Evolutionary conservation across 1,140 invertebrate genomes (phyloP).

Genomic region (Parapsyche elsis): DNA sequence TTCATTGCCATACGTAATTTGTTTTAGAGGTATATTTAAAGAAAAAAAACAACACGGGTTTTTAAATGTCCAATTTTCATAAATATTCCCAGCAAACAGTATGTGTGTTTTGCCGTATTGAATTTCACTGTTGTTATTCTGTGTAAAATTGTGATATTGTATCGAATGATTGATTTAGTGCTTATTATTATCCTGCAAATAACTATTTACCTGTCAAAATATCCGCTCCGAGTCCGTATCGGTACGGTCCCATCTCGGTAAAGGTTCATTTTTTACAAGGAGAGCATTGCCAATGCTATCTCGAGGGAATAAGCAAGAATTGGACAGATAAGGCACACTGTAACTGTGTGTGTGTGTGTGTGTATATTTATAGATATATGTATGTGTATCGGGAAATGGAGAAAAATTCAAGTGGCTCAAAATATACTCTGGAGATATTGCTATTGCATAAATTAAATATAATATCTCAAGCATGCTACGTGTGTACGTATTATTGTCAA

Average conservation of each 20-base stretch:
- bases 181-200: constrained; percentile 12
- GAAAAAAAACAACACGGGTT: too few species aligned
- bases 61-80: too few species aligned
- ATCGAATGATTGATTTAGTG: constrained; percentile 14
- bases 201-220: constrained; percentile 21
- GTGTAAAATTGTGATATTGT: background rate
- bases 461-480: background rate
- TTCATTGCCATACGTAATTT: too few species aligned
- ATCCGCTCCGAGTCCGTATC: constrained; percentile 9
- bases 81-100: too few species aligned
- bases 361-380: too few species aligned
- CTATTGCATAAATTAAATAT: constrained; percentile 35
- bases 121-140: background rate
- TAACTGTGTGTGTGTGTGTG: background rate
- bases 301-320: constrained; percentile 41
- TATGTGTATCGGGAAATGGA: background rate
- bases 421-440: constrained; percentile 21
- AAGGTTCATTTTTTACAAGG: constrained; percentile 41
- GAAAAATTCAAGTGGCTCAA: background rate
- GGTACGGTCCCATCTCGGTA: constrained; percentile 16
- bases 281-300: constrained; percentile 7
- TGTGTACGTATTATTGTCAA: background rate
- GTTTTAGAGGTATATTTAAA: too few species aligned
- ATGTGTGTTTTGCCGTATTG: too few species aligned
- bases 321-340: constrained; percentile 37